Conservation (phyloP, 2,113 vertebrate species). For the Polyodon spathula region DNA sequence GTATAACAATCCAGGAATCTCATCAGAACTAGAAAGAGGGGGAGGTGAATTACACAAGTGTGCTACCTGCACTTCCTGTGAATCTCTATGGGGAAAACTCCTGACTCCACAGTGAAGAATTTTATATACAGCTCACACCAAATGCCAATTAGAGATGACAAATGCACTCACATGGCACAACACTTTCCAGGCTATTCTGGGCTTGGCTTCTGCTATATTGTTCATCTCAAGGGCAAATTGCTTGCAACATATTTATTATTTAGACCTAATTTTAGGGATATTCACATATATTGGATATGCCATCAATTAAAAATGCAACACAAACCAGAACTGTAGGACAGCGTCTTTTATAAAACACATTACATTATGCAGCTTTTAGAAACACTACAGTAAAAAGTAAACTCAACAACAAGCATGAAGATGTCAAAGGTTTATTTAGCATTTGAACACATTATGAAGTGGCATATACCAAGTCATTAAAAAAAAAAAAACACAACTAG, state of each 20-base stretch:
- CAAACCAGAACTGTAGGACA: too few species aligned
- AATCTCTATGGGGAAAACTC: not conserved
- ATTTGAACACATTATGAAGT: too few species aligned
- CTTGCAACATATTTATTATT: not conserved
- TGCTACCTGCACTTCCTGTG: constrained; percentile 5
- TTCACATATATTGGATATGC: not conserved
- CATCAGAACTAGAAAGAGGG: constrained; percentile 12
- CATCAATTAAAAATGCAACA: too few species aligned
- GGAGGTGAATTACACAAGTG: constrained; percentile 7
- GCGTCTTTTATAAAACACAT: too few species aligned
- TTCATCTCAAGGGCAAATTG: constrained; percentile 3
- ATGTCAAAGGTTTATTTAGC: too few species aligned
- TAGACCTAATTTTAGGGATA: not conserved
- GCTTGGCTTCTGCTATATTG: not conserved
- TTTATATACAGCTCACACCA: not conserved
- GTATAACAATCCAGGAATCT: constrained; percentile 5
- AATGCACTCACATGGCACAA: not conserved
- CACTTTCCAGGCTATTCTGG: constrained; percentile 15
- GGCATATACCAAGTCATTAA: too few species aligned
- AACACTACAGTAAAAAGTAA: too few species aligned
- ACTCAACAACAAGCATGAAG: too few species aligned
- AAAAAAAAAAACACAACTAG: too few species aligned
- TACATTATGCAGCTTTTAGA: too few species aligned
- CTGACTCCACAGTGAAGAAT: not conserved
- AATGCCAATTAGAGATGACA: constrained; percentile 1